Evolutionary conservation across 2,113 vertebrate genomes (phyloP), one percentile per base, ranked within the genome.

Genomic region (Bos indicus): DNA sequence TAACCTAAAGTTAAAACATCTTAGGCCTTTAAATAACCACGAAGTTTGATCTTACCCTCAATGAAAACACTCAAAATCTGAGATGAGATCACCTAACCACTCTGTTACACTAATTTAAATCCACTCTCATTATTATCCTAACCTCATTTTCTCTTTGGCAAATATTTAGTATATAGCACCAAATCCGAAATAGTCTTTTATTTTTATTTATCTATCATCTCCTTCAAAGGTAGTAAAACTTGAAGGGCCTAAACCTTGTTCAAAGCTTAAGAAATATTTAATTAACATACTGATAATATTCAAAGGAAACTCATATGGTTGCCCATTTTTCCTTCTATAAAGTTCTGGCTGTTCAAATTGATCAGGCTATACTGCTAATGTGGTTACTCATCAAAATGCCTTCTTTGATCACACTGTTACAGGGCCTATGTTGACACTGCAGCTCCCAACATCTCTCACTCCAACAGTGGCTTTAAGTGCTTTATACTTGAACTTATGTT

Each of bases 211-310:
- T 26, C 54, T 96, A 85, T 36, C 46, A 78, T 43, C 54, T 93
- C 52, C 74, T 93, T 93, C 85, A 97, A 94, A 92, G 25, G 52
- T 21, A 96, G 19, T 52, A 88, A 96, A 94, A 94, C 19, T 86
- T 60, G 14, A 82, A 71, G 21, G 78, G 26, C 33, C 90, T 95
- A 91, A 64, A 64, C 88, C n/a, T 71, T 93, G 14, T 88, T 86
- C 62, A 64, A 87, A 88, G 6, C 28, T 94, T 85, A 82, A 94
- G 40, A 95, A 91, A 91, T n/a, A 88, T 77, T 15, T 36, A 91
- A 67, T 80, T 83, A 94, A 57, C 26, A 91, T 16, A 46, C 13
- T 71, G 33, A 30, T 54, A 92, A 59, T 84, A 94, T 12, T 62
- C 14, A 25, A 88, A 81, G 88, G 59, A 67, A 77, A 74, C 0